These are phyloP conservation scores for Nasonia oneida DNA, from an alignment of 2,888 invertebrate species.

Conservation along the genomic window DNA sequence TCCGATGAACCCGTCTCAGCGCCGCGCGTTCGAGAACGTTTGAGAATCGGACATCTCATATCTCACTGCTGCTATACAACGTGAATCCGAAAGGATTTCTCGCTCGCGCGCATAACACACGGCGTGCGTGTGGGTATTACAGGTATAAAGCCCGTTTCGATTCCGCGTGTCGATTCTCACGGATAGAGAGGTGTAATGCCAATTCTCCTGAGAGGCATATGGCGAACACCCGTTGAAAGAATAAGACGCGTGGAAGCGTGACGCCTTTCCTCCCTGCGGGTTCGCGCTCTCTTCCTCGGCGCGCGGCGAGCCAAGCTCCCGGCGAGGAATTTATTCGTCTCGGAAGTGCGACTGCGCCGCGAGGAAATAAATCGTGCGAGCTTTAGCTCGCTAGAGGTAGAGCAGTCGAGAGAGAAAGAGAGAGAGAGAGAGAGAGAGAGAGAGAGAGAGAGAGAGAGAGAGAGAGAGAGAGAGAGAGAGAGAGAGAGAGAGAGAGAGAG, in stretches of 20 bases:
- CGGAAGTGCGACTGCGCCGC: conserved; percentile 60
- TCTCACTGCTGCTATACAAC: neutral
- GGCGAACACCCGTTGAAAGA: conserved; percentile 64
- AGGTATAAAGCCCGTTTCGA: conserved; percentile 45
- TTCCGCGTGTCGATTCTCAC: conserved; percentile 61
- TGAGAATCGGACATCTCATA: neutral
- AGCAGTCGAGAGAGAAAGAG: neutral
- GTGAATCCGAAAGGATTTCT: conserved; percentile 47
- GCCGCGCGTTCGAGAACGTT: neutral
- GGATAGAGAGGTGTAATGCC: conserved; percentile 57
- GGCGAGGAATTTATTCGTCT: conserved; percentile 62
- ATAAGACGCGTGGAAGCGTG: conserved; percentile 62
- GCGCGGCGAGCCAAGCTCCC: neutral
- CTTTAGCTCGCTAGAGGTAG: conserved; percentile 19
- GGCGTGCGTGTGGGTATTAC: neutral
- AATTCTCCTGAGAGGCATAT: conserved; percentile 63
- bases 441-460: too few species aligned
- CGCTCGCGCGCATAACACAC: neutral
- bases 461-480: neutral
- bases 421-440: too few species aligned
- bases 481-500: too few species aligned
- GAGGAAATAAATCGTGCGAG: conserved; percentile 56
- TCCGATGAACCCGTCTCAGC: too few species aligned
- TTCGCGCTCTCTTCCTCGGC: neutral
- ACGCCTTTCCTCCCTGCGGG: conserved; percentile 59